Evolutionary conservation across 2,113 vertebrate genomes (phyloP), one percentile per base, ranked within the genome.

Genomic region (Podarcis muralis): DNA sequence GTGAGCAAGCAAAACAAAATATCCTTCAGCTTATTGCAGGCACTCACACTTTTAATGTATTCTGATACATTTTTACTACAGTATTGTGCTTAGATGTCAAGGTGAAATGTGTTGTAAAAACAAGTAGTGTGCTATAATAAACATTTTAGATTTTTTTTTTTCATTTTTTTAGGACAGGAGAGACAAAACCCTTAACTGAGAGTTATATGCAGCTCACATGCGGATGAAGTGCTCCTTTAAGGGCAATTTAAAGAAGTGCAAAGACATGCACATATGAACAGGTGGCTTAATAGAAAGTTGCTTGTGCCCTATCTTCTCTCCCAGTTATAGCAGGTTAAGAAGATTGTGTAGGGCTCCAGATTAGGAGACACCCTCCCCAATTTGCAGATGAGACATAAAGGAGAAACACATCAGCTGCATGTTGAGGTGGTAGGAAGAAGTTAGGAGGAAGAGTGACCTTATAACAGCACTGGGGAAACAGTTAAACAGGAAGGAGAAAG

Each of bases 1-100:
- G 83, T 83, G 83, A 78, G 87, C 90, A 94, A 93, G 90, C 92
- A 94, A 93, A 92, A 89, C 91, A 91, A 95, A 94, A 93, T 90
- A 91, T 88, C 20, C 91, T 94, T 92, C 59, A 72, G 83, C 93
- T 92, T 88, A 94, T 66, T 83, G 77, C 0, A 89, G 84, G 15
- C 35, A 92, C 88, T 68, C 86, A 84, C 79, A 79, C 85, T 87
- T 90, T 93, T 92, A 71, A 69, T 6, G 84, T 74, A 82, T 91
- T 92, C 86, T 92, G 90, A 84, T 94, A 89, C 75, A 87, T 90
- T 93, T 92, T 92, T 88, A 43, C 6, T 87, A n/a, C n/a, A n/a
- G n/a, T n/a, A 22, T 83, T 75, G 22, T 65, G n/a, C 76, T 65
- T 77, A 66, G 86, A 62, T 82, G 85, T 87, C 72, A 86, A 93